Conservation (phyloP, 30 jellyfish, hydroid and myxozoan species). For the Hydractinia echinata region DNA sequence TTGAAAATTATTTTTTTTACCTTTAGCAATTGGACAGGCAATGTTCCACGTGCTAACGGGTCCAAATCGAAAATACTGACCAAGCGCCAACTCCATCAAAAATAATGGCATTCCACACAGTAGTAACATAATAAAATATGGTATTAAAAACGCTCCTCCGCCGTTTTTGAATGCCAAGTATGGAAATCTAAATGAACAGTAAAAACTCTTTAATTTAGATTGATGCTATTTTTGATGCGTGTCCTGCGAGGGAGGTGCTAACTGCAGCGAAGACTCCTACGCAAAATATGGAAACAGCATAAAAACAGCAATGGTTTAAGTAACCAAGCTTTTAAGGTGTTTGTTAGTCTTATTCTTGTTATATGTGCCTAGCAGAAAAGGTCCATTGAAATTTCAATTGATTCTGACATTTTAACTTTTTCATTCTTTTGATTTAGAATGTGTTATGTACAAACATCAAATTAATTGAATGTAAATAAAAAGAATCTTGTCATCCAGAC, state of each 20-base stretch:
- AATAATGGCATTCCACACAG: constrained; percentile 95
- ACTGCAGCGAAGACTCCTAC: too few relatives aligned
- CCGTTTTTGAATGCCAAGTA: constrained; percentile 85
- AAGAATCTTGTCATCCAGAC: too few relatives aligned
- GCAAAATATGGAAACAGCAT: too few relatives aligned
- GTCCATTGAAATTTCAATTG: too few relatives aligned
- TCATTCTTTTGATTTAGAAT: too few relatives aligned
- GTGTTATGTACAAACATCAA: too few relatives aligned
- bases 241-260: not conserved
- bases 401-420: too few relatives aligned
- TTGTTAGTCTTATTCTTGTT: too few relatives aligned
- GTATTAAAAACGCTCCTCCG: constrained; percentile 97
- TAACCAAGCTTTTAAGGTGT: too few relatives aligned
- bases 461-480: too few relatives aligned
- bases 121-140: constrained; percentile 75
- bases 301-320: too few relatives aligned
- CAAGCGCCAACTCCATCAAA: constrained; percentile 86
- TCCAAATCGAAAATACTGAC: constrained; percentile 92
- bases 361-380: too few relatives aligned
- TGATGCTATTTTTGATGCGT: not conserved
- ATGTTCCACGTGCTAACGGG: constrained; percentile 96
- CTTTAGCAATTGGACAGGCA: constrained; percentile 86
- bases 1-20: constrained; percentile 16
- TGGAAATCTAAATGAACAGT: constrained; percentile 52
- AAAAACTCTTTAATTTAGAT: not conserved